Conservation (phyloP, 2,797 vertebrate species). For the Astyanax mexicanus region DNA sequence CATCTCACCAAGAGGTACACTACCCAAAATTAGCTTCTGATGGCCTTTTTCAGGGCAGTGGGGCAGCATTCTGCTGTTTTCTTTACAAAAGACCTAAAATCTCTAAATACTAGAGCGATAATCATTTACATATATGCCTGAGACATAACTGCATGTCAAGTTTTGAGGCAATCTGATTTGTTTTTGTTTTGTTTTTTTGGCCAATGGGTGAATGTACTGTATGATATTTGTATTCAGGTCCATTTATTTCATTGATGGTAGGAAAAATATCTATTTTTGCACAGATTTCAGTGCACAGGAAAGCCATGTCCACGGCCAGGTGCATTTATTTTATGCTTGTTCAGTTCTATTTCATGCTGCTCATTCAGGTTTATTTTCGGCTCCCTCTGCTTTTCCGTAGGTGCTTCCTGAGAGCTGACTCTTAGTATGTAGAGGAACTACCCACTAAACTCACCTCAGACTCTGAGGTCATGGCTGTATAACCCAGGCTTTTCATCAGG, state of each 20-base stretch:
- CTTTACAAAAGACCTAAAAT: too few relatives aligned
- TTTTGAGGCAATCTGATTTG: too few relatives aligned
- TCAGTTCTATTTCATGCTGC: background rate
- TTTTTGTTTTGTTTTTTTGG: too few relatives aligned
- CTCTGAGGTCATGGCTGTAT: background rate
- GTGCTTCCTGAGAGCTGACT: background rate
- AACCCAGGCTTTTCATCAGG: conserved; percentile 2
- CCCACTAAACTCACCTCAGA: background rate
- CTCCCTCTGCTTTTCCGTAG: background rate
- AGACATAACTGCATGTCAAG: too few relatives aligned
- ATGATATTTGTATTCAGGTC: too few relatives aligned
- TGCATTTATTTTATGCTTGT: background rate
- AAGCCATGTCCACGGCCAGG: background rate
- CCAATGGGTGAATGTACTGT: too few relatives aligned
- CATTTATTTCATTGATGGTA: background rate
- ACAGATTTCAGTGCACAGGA: background rate
- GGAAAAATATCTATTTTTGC: background rate
- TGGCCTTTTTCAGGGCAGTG: too few relatives aligned
- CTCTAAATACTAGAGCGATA: too few relatives aligned
- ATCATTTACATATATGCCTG: too few relatives aligned
- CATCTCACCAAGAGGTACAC: too few relatives aligned
- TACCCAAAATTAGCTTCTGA: too few relatives aligned
- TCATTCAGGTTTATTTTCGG: background rate
- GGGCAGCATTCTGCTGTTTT: too few relatives aligned
- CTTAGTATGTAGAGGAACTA: background rate